Evolutionary conservation across 2,888 invertebrate genomes (phyloP).

Genomic region (Hemicrepidius hirtus): DNA sequence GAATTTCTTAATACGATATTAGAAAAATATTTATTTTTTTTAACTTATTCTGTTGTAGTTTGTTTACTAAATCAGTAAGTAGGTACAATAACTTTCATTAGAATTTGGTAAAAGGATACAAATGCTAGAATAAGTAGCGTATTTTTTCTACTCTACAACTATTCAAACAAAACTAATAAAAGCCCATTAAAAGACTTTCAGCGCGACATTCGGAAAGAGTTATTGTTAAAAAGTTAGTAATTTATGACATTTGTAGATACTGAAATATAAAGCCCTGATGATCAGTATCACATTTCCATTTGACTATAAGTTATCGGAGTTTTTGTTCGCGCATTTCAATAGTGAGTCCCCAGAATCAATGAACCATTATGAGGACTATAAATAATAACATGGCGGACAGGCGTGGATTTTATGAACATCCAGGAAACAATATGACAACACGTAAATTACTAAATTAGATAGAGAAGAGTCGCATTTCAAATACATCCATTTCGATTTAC

Average conservation of each 20-base stretch:
- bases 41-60: background rate
- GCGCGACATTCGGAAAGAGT: conserved; percentile 61
- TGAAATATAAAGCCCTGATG: conserved; percentile 63
- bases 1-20: too few species aligned
- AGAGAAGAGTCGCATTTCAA: conserved; percentile 49
- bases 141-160: conserved; percentile 52
- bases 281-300: conserved; percentile 65
- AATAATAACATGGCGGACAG: conserved; percentile 67
- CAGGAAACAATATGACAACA: conserved; percentile 67
- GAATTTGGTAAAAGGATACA: conserved; percentile 7
- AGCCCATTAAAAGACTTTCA: conserved; percentile 59
- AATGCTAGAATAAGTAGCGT: conserved; percentile 29
- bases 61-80: background rate
- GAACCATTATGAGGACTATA: conserved; percentile 70
- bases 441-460: conserved; percentile 66
- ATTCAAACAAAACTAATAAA: conserved; percentile 61
- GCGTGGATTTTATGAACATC: conserved; percentile 66
- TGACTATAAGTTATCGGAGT: conserved; percentile 66
- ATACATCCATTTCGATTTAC: conserved; percentile 37
- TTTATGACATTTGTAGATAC: conserved; percentile 61
- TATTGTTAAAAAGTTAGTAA: conserved; percentile 65
- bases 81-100: background rate
- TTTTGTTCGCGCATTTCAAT: conserved; percentile 68
- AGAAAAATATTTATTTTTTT: too few species aligned
- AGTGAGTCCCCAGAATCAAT: conserved; percentile 69